Evolutionary conservation across 1,140 invertebrate species (phyloP).

Genomic region (Dryas iulia): DNA sequence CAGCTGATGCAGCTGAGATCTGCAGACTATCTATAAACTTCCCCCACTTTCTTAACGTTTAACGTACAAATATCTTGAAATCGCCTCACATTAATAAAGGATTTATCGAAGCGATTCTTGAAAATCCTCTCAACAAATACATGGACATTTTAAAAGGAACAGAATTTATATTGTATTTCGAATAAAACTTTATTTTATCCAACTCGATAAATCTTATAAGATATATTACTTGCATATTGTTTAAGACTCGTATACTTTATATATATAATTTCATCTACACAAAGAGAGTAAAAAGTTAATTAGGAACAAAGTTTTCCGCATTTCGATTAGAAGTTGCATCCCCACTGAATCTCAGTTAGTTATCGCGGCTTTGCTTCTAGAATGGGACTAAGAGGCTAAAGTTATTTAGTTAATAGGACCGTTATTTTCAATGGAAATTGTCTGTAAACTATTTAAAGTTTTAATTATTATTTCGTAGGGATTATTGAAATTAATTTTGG

Average conservation of each 20-base stretch:
- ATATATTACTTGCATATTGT: slow-evolving; percentile 16
- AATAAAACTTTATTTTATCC: slow-evolving; percentile 2
- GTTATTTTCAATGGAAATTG: slow-evolving; percentile 7
- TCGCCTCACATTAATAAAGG: slow-evolving; percentile 1
- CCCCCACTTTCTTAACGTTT: neutral
- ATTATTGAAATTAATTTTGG: neutral
- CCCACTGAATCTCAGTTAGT: slow-evolving; percentile 21
- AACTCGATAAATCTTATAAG: slow-evolving; percentile 4
- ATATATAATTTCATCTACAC: slow-evolving; percentile 13
- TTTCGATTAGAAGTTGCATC: slow-evolving; percentile 32
- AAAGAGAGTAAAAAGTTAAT: slow-evolving; percentile 24
- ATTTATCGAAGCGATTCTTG: slow-evolving; percentile 4
- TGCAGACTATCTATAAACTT: neutral
- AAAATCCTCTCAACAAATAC: slow-evolving; percentile 8
- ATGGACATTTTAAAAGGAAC: slow-evolving; percentile 5
- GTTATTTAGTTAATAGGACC: slow-evolving; percentile 17
- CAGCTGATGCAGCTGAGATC: neutral
- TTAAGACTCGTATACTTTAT: slow-evolving; percentile 6
- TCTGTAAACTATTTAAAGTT: neutral
- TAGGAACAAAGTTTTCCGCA: slow-evolving; percentile 22
- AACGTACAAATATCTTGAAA: slow-evolving; percentile 1
- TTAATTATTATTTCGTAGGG: neutral
- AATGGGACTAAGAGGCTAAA: slow-evolving; percentile 16
- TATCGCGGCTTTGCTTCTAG: slow-evolving; percentile 11
- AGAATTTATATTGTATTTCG: slow-evolving; percentile 9